phyloP scores from a whole-genome alignment of 2,797 vertebrate genomes.

The Philypnodon macrostomus region DNA sequence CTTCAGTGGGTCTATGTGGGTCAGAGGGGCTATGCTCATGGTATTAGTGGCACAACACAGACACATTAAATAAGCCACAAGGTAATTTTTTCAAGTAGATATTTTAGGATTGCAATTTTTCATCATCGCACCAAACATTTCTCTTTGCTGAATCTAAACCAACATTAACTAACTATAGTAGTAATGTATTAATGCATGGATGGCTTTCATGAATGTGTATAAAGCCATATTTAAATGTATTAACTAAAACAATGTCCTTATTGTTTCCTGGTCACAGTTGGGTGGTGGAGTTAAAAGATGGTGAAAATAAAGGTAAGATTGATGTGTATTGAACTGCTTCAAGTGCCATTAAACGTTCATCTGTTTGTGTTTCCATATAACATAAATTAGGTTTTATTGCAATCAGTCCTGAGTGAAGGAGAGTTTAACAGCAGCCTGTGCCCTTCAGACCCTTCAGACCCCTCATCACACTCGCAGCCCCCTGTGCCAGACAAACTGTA shows the following conservation, averaged over 20 bases:
- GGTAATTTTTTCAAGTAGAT: no score
- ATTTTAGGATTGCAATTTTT: no score
- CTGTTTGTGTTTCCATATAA: constrained; percentile 10
- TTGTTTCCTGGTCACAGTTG: constrained; percentile 57
- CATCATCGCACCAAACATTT: no score
- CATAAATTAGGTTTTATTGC: constrained; percentile 31
- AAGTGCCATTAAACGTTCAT: not conserved
- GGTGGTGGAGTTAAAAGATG: constrained; percentile 73
- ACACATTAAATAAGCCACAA: no score
- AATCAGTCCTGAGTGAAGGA: constrained; percentile 23
- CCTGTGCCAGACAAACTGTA: constrained; percentile 34
- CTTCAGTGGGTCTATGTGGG: not conserved
- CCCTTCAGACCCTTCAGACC: constrained; percentile 36
- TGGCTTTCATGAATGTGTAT: no score
- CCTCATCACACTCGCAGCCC: constrained; percentile 22
- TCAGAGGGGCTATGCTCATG: not conserved
- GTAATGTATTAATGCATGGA: no score
- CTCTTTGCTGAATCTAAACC: no score
- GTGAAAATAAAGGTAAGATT: constrained; percentile 79
- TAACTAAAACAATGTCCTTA: not conserved
- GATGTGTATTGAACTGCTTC: not conserved
- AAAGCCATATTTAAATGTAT: no score
- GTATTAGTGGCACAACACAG: no score
- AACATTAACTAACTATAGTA: no score
- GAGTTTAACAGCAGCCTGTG: constrained; percentile 28